These are phyloP conservation scores for Octopus bimaculoides DNA, from an alignment of 1,140 invertebrate species.

Conservation along the genomic window DNA sequence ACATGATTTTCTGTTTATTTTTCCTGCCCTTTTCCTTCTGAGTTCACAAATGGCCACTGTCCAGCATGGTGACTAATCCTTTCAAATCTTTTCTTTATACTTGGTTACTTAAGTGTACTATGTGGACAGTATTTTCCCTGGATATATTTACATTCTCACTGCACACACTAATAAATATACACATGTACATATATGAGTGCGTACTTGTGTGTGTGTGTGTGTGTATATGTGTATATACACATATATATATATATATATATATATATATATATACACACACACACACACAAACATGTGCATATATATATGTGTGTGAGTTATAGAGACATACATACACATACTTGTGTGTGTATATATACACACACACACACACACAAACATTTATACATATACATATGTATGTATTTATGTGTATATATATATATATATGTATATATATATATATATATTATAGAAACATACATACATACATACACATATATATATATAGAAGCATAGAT, in stretches of 20 bases:
- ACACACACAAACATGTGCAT: background rate
- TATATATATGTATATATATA: background rate
- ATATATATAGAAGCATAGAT: background rate
- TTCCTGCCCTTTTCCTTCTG: background rate
- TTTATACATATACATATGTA: background rate
- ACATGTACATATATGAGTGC: background rate
- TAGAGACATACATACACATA: background rate
- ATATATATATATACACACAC: background rate
- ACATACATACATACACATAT: background rate
- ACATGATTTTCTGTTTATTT: background rate
- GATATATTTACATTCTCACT: background rate
- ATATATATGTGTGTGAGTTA: background rate
- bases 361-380: background rate
- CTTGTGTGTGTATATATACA: background rate
- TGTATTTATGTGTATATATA: background rate
- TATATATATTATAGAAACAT: background rate
- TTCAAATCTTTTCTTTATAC: background rate
- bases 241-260: background rate
- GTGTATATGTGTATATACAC: background rate
- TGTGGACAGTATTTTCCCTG: background rate
- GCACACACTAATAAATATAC: background rate
- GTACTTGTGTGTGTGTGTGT: background rate
- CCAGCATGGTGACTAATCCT: background rate
- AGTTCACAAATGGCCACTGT: background rate
- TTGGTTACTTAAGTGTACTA: background rate